A percentile compares a stretch with the other conserved stretches of the same genome.
phyloP scores from a whole-genome alignment of 2,797 vertebrate species.

The Fistularia tabacaria region DNA sequence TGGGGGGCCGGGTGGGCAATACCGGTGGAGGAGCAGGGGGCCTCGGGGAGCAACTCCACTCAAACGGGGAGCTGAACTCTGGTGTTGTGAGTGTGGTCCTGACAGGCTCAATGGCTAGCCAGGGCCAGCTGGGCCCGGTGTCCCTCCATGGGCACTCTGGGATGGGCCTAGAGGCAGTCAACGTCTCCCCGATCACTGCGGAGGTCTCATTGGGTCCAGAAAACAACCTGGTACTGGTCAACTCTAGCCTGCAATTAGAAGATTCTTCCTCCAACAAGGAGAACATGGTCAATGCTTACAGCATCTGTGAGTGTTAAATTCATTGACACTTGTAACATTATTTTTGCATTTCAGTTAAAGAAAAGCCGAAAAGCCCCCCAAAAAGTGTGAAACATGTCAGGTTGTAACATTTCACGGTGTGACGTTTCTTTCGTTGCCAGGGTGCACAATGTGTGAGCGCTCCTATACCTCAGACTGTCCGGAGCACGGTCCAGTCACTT shows the following conservation, averaged over 20 bases:
- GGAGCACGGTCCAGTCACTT: conserved; percentile 93
- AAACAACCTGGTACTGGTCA: conserved; percentile 90
- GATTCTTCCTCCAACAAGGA: conserved; percentile 94
- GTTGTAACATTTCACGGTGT: too few species aligned
- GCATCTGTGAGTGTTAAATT: conserved; percentile 93
- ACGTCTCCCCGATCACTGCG: conserved; percentile 89
- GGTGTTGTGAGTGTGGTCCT: conserved; percentile 92
- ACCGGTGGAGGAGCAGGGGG: conserved; percentile 54
- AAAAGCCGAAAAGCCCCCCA: background rate
- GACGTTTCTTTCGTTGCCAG: conserved; percentile 57
- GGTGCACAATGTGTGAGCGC: conserved; percentile 96
- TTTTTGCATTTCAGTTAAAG: background rate
- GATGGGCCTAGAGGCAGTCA: conserved; percentile 90
- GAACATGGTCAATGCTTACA: conserved; percentile 90
- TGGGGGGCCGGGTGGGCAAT: conserved; percentile 75
- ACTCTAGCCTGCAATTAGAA: conserved; percentile 89
- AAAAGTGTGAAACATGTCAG: too few species aligned
- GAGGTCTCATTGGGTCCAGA: conserved; percentile 92
- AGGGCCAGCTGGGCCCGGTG: conserved; percentile 81
- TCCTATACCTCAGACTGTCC: conserved; percentile 95
- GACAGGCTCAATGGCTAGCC: conserved; percentile 83
- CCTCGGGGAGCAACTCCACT: conserved; percentile 72
- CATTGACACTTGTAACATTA: background rate
- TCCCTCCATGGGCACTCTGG: conserved; percentile 89
- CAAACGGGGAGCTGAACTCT: conserved; percentile 82